These are phyloP conservation scores for Macaca mulatta DNA, from an alignment of 2,113 vertebrate genomes.

Conservation along the genomic window DNA sequence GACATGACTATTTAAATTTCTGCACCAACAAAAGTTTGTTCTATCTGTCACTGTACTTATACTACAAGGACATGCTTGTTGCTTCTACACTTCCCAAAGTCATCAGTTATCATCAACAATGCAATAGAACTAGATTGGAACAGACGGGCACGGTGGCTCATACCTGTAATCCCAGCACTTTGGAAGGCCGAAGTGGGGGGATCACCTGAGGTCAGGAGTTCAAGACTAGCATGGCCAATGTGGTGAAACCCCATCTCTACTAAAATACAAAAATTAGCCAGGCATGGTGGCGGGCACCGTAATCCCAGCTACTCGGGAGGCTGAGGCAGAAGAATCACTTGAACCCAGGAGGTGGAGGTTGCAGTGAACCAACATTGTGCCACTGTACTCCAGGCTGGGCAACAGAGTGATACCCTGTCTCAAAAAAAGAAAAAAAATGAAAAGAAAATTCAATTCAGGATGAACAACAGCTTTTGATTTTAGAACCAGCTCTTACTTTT, in stretches of 20 bases:
- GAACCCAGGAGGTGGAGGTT: neutral
- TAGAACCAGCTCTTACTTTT: constrained; percentile 56
- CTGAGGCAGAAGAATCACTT: too few species aligned
- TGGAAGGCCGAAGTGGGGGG: neutral
- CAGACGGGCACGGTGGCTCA: constrained; percentile 50
- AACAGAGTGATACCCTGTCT: neutral
- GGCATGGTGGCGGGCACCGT: too few species aligned
- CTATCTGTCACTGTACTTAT: constrained; percentile 1
- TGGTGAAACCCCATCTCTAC: too few species aligned
- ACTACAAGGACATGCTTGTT: constrained; percentile 59
- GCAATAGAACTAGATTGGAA: constrained; percentile 40
- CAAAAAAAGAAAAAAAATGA: neutral
- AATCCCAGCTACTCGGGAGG: too few species aligned
- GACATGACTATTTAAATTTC: constrained; percentile 38
- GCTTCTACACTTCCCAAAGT: constrained; percentile 58
- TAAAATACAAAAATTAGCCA: too few species aligned
- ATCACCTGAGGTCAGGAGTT: neutral
- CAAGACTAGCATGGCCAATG: neutral
- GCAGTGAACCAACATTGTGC: neutral
- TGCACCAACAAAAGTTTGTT: constrained; percentile 27
- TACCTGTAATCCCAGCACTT: too few species aligned
- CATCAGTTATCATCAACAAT: constrained; percentile 48
- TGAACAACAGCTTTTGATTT: constrained; percentile 69
- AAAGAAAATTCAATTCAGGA: constrained; percentile 49
- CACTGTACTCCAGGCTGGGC: neutral